Evolutionary conservation across 1,140 invertebrate species (phyloP).

Genomic region (Drosophila kepulauana): DNA sequence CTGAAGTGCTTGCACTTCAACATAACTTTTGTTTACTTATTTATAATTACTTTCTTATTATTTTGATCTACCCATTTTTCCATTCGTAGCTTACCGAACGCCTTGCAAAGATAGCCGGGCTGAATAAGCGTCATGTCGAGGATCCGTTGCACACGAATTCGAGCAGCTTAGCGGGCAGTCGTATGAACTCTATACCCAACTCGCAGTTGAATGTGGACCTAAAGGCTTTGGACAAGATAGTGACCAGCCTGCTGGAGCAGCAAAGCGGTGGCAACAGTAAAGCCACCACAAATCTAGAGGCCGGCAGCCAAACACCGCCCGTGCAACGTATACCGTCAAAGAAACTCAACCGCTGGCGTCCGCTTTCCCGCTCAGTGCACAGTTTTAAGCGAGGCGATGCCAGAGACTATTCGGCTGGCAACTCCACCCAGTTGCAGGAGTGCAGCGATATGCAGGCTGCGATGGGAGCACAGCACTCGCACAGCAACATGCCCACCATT

Average conservation of each 20-base stretch:
- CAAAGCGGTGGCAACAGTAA: conserved; percentile 39
- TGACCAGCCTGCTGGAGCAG: conserved; percentile 75
- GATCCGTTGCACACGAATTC: conserved; percentile 55
- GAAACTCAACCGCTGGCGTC: conserved; percentile 80
- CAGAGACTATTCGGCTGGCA: conserved; percentile 40
- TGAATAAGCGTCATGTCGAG: conserved; percentile 60
- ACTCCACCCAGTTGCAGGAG: conserved; percentile 68
- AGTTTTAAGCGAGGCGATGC: conserved; percentile 54
- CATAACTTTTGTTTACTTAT: no score
- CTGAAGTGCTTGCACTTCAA: no score
- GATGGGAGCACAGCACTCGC: conserved; percentile 36
- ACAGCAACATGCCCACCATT: conserved; percentile 76
- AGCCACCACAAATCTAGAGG: conserved; percentile 16
- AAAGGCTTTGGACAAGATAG: conserved; percentile 77
- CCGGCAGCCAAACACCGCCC: conserved; percentile 57
- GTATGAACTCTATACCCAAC: conserved; percentile 77
- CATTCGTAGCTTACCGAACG: conserved; percentile 71
- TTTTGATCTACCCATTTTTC: neutral
- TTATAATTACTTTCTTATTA: neutral
- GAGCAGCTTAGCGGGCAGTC: conserved; percentile 66
- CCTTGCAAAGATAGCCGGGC: conserved; percentile 76
- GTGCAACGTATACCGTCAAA: conserved; percentile 62
- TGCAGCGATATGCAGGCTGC: conserved; percentile 48
- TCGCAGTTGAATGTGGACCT: conserved; percentile 79
- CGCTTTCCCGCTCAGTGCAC: conserved; percentile 76